A percentile compares a stretch with the other conserved stretches of the same genome.
Evolutionary conservation across 2,888 invertebrate species (phyloP).

Genomic region (Netelia inedita): DNA sequence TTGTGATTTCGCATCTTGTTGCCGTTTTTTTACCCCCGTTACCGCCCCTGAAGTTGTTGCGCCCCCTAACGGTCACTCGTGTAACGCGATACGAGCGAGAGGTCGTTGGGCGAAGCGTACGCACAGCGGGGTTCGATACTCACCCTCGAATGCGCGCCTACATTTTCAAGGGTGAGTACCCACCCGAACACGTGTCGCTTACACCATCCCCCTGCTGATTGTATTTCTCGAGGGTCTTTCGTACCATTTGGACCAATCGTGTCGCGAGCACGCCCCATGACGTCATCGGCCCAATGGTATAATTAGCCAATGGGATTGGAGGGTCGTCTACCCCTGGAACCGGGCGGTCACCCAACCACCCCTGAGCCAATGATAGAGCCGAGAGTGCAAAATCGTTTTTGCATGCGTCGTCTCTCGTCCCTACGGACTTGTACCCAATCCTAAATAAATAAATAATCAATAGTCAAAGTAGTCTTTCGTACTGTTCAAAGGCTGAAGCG

Average conservation of each 20-base stretch:
- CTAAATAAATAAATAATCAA: constrained; percentile 60
- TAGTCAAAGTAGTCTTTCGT: constrained; percentile 10
- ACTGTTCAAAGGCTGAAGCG: constrained; percentile 8
- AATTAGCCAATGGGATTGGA: constrained; percentile 82
- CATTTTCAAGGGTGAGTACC: constrained; percentile 58
- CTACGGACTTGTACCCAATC: constrained; percentile 3
- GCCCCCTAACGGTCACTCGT: constrained; percentile 23
- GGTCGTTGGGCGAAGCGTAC: constrained; percentile 43
- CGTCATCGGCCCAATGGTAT: constrained; percentile 73
- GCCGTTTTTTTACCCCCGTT: constrained; percentile 46
- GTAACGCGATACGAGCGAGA: constrained; percentile 66
- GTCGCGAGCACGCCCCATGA: constrained; percentile 79
- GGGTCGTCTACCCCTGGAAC: constrained; percentile 45
- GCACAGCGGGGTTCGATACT: constrained; percentile 8
- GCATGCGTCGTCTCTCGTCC: background rate
- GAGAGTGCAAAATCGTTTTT: constrained; percentile 32
- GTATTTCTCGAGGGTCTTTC: constrained; percentile 65
- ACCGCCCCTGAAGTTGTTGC: constrained; percentile 60
- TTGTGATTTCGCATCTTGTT: constrained; percentile 56
- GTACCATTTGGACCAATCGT: constrained; percentile 77
- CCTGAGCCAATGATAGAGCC: constrained; percentile 77
- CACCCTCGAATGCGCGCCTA: constrained; percentile 3
- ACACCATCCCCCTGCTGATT: constrained; percentile 62
- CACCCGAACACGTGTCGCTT: constrained; percentile 62
- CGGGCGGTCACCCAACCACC: constrained; percentile 29